phyloP scores from a whole-genome alignment of 2,113 vertebrate species.

The Haemorhous mexicanus region DNA sequence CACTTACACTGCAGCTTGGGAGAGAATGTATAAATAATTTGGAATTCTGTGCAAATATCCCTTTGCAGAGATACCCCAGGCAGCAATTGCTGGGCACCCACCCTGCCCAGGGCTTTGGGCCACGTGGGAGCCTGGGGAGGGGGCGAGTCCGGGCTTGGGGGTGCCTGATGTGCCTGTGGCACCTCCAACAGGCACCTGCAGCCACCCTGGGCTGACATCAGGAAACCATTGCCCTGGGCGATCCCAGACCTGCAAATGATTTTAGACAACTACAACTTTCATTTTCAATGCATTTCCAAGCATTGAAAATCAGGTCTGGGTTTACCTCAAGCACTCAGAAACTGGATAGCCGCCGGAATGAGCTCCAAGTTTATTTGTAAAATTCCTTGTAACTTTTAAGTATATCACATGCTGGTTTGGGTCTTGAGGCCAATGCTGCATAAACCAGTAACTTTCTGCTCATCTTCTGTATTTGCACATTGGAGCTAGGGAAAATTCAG shows the following conservation, averaged over 20 bases:
- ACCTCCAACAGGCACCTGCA: neutral
- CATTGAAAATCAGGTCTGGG: neutral
- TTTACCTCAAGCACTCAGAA: neutral
- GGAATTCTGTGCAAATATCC: neutral
- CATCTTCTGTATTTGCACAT: neutral
- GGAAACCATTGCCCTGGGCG: neutral
- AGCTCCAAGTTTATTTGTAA: neutral
- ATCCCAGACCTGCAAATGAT: neutral
- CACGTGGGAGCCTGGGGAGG: accelerated
- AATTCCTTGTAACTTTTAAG: neutral
- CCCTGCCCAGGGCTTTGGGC: accelerated
- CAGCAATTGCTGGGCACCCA: neutral
- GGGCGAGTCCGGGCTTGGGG: accelerated
- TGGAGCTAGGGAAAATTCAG: neutral
- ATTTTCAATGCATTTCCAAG: neutral
- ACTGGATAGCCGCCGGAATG: neutral
- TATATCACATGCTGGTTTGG: neutral
- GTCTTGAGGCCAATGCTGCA: neutral
- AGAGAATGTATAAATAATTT: neutral
- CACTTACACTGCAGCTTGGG: neutral
- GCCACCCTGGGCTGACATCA: neutral
- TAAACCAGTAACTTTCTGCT: neutral
- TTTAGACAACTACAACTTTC: neutral
- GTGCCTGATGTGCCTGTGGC: accelerated
- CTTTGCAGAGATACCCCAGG: neutral